These are phyloP conservation scores for Pristis pectinata DNA, from an alignment of 2,797 vertebrate species.

Conservation along the genomic window DNA sequence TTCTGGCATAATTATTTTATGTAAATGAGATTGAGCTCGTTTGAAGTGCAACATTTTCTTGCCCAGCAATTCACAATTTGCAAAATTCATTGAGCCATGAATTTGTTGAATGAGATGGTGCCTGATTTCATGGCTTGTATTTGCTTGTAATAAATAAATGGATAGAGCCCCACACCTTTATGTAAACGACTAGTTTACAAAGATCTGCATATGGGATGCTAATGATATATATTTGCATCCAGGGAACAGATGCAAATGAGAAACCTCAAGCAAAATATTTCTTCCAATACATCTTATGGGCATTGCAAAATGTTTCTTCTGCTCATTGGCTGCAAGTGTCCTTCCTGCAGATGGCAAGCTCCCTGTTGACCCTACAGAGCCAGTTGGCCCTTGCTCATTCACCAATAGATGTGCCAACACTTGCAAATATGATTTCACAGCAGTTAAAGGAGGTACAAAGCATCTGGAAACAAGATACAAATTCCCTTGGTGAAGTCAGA, in stretches of 20 bases:
- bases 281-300: not conserved
- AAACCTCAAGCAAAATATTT: not conserved
- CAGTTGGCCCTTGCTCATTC: not conserved
- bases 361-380: not conserved
- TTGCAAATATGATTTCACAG: conserved; percentile 1
- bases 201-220: not conserved
- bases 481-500: not conserved
- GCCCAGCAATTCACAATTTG: not conserved
- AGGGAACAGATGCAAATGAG: not conserved
- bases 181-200: not conserved
- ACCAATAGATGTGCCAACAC: not conserved
- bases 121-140: not conserved
- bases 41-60: not conserved
- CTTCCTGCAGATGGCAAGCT: conserved; percentile 16
- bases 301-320: not conserved
- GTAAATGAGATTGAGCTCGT: not conserved
- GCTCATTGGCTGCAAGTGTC: not conserved
- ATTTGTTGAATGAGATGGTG: not conserved
- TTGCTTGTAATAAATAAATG: not conserved
- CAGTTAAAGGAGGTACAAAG: not conserved
- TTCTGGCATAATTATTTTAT: not conserved
- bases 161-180: not conserved
- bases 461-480: not conserved
- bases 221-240: not conserved
- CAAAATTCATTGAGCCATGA: not conserved